Evolutionary conservation across 2,888 invertebrate genomes (phyloP), one percentile per base, ranked within the genome.

Genomic region (Lottia gigantea): DNA sequence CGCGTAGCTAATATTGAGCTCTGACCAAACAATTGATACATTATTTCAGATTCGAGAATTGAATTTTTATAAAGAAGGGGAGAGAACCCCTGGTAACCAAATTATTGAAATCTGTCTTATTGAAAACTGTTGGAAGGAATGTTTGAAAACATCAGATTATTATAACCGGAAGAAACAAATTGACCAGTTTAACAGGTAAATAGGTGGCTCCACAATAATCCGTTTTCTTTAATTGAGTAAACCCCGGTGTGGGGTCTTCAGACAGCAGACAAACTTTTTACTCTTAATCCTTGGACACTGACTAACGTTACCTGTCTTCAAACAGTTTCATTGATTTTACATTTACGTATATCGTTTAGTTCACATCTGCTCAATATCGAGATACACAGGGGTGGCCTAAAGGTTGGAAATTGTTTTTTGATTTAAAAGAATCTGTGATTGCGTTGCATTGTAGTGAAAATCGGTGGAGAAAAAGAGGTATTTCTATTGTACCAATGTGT

Each of bases 381-480:
- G 31, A 2, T 31, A 31, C n/a, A n/a, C n/a, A n/a, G n/a, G n/a
- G n/a, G n/a, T n/a, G n/a, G n/a, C n/a, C n/a, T n/a, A n/a, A n/a
- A n/a, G n/a, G n/a, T n/a, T n/a, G n/a, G n/a, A n/a, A n/a, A n/a
- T n/a, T n/a, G n/a, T n/a, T n/a, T n/a, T n/a, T n/a, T n/a, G n/a
- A n/a, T n/a, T n/a, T n/a, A n/a, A n/a, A n/a, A n/a, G n/a, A n/a
- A 19, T 12, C 47, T 19, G 14, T 40, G 14, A 15, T 1, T 47
- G 14, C 2, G 25, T 26, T 12, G 15, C 40, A 31, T 40, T 68
- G 95, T 86, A 92, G 90, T 93, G 93, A 89, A 79, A 92, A 95
- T 87, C 92, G 94, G 63, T 96, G 94, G 92, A 92, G 93, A 80
- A 97, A 97, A 86, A 92, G 95, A 6, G 97, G 97, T 2, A 91